phyloP scores from a whole-genome alignment of 2,113 vertebrate species.

The Gila orcuttii region DNA sequence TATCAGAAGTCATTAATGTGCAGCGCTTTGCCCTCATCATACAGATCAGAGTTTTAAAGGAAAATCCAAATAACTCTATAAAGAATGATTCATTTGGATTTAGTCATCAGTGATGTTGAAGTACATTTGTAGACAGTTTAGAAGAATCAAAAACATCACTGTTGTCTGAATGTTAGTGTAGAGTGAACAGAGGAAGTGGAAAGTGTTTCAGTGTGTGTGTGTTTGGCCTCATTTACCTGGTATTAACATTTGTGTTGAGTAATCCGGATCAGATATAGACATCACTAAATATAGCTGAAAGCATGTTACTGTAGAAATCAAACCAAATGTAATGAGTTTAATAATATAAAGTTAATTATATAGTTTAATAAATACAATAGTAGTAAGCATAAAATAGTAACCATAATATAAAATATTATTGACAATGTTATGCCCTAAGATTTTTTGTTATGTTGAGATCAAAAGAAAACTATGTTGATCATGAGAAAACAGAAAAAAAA shows the following conservation, averaged over 20 bases:
- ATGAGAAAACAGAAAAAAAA: too few relatives aligned
- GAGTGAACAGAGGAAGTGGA: slow-evolving; percentile 25
- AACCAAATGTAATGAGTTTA: neutral
- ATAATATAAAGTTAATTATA: too few relatives aligned
- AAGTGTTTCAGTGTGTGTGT: neutral
- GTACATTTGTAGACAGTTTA: neutral
- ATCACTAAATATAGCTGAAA: neutral
- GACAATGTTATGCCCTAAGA: neutral
- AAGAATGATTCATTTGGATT: neutral
- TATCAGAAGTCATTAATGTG: neutral
- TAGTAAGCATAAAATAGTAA: too few relatives aligned
- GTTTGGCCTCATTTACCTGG: neutral
- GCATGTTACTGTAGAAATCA: neutral
- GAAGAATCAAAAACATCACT: neutral
- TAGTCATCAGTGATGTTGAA: slow-evolving; percentile 1
- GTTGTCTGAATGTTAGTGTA: neutral
- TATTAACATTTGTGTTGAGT: neutral
- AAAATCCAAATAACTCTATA: neutral
- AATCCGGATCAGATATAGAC: neutral
- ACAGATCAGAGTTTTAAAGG: neutral
- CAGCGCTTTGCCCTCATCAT: slow-evolving; percentile 10
- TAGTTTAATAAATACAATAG: too few relatives aligned
- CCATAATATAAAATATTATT: too few relatives aligned
- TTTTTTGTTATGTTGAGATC: neutral
- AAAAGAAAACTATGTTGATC: neutral